Base-by-base conservation (phyloP, 2,113 vertebrate genomes). In the Rhea pennata region DNA sequence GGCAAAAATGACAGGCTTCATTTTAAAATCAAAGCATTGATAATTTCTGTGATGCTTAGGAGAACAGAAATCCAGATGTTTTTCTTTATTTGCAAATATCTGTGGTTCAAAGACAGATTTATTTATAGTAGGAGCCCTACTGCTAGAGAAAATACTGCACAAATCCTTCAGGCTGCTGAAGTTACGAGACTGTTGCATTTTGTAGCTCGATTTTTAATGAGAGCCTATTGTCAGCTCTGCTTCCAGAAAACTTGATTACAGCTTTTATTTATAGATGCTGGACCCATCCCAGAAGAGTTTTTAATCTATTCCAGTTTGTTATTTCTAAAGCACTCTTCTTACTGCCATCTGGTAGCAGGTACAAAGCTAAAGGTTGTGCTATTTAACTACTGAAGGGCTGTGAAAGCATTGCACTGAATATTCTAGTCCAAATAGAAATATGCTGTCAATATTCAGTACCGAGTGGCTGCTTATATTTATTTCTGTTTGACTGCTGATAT, bases 341-440 rank as follows among this genome's bases (percentile, higher is more conserved):
- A 80, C 86, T 73, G 72, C 85, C 83, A 73, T 79, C 91, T 88
- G 81, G 75, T 84, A 88, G 93, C 86, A 91, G 87, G 93, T 71
- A 36, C 88, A 31, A 73, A 93, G 83, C 93, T 50, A 12, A 54
- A 46, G 69, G 88, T 90, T 81, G 82, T 1, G 17, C 16, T 74
- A 4, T 80, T 84, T 58, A 71, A 5, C 78, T 80, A 69, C 78
- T 74, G 61, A 83, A 73, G 90, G 87, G 73, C 87, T 95, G 82
- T 76, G 56, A 21, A 92, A 78, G 6, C 50, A 3, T 71, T 16
- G 11, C 39, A 21, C 44, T 42, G 82, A 90, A 15, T 53, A 6
- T 86, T 76, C 42, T 9, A 11, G 10, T 73, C n/a, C 75, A 12
- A 36, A 1, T 19, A 21, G 65, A 54, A 77, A 80, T 51, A 15